Conservation (phyloP, 2,888 invertebrate species). For the Alitta virens region DNA sequence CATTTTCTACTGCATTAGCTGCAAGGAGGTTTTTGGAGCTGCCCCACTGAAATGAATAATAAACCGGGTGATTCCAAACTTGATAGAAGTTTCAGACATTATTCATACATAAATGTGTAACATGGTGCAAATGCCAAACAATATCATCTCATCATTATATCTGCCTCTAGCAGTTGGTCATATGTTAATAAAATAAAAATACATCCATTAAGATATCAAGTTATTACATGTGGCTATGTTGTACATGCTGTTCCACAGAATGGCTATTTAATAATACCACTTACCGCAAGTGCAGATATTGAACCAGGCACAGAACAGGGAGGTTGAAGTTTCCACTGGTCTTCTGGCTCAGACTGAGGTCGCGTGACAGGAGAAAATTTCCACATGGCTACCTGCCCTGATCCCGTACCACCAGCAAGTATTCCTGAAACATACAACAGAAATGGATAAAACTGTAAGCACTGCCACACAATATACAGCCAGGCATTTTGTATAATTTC, state of each 20-base stretch:
- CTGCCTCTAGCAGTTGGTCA: too few species aligned
- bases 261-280: too few species aligned
- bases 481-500: not conserved
- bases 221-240: too few species aligned
- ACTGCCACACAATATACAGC: not conserved
- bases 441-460: not conserved
- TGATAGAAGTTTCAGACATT: too few species aligned
- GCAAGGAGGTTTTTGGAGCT: constrained; percentile 55
- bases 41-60: constrained; percentile 65
- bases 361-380: constrained; percentile 49
- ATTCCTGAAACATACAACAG: constrained; percentile 69
- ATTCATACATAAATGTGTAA: too few species aligned
- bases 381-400: constrained; percentile 89
- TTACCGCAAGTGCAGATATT: constrained; percentile 26
- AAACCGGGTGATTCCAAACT: too few species aligned
- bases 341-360: constrained; percentile 66
- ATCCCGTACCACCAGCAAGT: constrained; percentile 84
- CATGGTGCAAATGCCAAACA: too few species aligned
- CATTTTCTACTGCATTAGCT: constrained; percentile 63
- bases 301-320: constrained; percentile 60
- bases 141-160: too few species aligned
- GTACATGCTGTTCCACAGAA: too few species aligned
- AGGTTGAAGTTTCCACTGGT: constrained; percentile 78
- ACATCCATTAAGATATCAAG: too few species aligned
- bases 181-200: too few species aligned